Evolutionary conservation across 2,113 vertebrate species (phyloP), one percentile per base, ranked within the genome.

Genomic region (Muscicapa adusta): DNA sequence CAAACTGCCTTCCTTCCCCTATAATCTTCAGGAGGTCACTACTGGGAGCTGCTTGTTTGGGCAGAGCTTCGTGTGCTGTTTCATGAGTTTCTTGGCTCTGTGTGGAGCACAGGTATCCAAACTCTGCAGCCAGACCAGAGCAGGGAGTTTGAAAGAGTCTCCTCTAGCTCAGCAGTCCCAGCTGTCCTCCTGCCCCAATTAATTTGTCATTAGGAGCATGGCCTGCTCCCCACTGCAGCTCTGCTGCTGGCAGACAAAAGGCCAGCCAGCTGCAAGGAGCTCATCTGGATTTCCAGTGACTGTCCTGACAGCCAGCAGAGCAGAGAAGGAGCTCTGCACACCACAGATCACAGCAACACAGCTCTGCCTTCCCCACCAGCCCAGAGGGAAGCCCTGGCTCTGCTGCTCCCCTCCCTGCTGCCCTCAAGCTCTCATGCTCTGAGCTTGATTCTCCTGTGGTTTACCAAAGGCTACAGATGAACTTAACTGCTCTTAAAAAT

Each of bases 401-500:
- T n/a, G 26, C 33, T 14, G 1, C 62, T 91, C 42, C 58, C 36
- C 56, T 57, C 93, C 53, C 83, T 31, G 48, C 63, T 91, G 80
- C 83, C 86, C 72, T 89, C 70, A 17, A 19, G 86, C 86, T 81
- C 63, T 90, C 4, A 0, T 76, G 81, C 51, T n/a, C 84, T 13
- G 51, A 63, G 89, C 80, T 86, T 89, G 77, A 28, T 45, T 65
- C 63, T 81, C 40, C n/a, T 82, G 87, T 79, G 84, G 89, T 76
- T 96, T 89, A 73, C 94, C 85, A 76, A 79, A 91, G 85, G 94
- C 85, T 88, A 28, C 3, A 76, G 73, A 88, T 96, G 93, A 91
- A 95, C 78, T 91, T 94, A 93, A 93, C 86, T 68, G 71, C 81
- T 91, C 85, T 91, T 76, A 89, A 94, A 96, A 96, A 94, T 91